These are phyloP conservation scores for Harpegnathos saltator DNA, from an alignment of 1,140 invertebrate genomes.

Conservation along the genomic window DNA sequence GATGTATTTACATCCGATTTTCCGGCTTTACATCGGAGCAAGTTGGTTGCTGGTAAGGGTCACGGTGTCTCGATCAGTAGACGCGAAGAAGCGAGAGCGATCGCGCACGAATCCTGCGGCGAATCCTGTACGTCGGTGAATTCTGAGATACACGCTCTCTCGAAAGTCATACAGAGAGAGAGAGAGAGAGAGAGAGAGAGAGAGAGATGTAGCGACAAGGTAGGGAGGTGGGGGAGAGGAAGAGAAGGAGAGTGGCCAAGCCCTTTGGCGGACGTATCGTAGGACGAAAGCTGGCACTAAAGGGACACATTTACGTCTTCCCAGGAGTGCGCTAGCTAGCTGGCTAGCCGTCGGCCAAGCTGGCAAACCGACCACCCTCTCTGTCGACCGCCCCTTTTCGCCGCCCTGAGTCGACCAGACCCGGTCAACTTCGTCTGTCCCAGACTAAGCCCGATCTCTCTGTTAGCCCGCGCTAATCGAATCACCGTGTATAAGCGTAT, in stretches of 20 bases:
- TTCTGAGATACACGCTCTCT: slow-evolving; percentile 17
- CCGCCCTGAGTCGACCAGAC: slow-evolving; percentile 56
- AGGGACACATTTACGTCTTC: slow-evolving; percentile 82
- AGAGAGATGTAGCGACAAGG: too few species aligned
- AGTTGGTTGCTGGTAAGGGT: not conserved
- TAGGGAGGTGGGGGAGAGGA: too few species aligned
- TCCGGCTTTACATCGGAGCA: slow-evolving; percentile 14
- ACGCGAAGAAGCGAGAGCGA: not conserved
- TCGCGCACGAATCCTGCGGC: slow-evolving; percentile 5
- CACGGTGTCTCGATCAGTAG: slow-evolving; percentile 9
- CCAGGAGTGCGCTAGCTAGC: slow-evolving; percentile 78
- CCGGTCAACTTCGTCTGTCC: slow-evolving; percentile 50
- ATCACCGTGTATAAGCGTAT: slow-evolving; percentile 64
- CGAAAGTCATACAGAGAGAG: not conserved
- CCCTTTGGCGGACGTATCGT: slow-evolving; percentile 72
- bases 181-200: slow-evolving; percentile 14
- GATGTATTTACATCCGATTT: not conserved
- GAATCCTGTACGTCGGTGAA: slow-evolving; percentile 27
- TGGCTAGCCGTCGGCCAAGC: slow-evolving; percentile 57
- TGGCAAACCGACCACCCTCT: slow-evolving; percentile 29
- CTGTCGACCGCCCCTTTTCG: slow-evolving; percentile 20
- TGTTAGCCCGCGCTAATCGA: slow-evolving; percentile 70
- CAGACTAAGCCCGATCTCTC: slow-evolving; percentile 61
- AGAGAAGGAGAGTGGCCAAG: slow-evolving; percentile 52
- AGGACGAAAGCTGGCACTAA: slow-evolving; percentile 77